Conservation (phyloP, 2,888 invertebrate genomes). For the Dicycla oo region DNA sequence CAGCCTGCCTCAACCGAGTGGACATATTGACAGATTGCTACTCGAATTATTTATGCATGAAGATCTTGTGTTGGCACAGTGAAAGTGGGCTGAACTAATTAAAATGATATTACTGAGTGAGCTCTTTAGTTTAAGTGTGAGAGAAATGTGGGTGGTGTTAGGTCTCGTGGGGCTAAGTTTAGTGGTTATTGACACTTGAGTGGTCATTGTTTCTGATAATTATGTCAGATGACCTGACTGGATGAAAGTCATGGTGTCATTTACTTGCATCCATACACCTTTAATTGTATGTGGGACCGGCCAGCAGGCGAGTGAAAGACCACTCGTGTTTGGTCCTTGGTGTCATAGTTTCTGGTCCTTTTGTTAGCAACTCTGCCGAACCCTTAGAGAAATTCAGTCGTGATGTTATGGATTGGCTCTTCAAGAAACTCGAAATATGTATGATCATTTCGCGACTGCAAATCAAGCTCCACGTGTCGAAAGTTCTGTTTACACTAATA, state of each 20-base stretch:
- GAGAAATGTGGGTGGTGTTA: constrained; percentile 25
- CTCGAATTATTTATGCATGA: constrained; percentile 38
- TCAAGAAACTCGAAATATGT: not conserved
- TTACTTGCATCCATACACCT: not conserved
- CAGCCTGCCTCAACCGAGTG: constrained; percentile 30
- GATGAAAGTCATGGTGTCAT: not conserved
- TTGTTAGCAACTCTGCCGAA: too few species aligned
- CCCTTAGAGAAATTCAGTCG: too few species aligned
- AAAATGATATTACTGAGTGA: constrained; percentile 31
- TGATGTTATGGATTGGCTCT: too few species aligned
- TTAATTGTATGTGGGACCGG: not conserved
- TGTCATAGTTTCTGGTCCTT: not conserved
- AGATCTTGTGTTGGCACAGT: constrained; percentile 32
- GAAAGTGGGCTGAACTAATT: constrained; percentile 54
- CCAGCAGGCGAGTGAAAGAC: not conserved
- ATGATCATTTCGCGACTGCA: constrained; percentile 3
- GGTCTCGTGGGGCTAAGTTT: not conserved
- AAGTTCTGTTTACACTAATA: constrained; percentile 41
- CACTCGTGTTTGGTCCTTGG: not conserved
- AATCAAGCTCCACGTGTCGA: not conserved
- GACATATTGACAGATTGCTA: constrained; percentile 54
- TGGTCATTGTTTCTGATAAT: not conserved
- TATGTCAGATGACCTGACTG: not conserved
- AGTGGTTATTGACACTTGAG: not conserved
- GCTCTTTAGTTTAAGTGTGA: constrained; percentile 4